Evolutionary conservation across 1,140 invertebrate genomes (phyloP), one percentile per base, ranked within the genome.

Genomic region (Cheumatopsyche charites): DNA sequence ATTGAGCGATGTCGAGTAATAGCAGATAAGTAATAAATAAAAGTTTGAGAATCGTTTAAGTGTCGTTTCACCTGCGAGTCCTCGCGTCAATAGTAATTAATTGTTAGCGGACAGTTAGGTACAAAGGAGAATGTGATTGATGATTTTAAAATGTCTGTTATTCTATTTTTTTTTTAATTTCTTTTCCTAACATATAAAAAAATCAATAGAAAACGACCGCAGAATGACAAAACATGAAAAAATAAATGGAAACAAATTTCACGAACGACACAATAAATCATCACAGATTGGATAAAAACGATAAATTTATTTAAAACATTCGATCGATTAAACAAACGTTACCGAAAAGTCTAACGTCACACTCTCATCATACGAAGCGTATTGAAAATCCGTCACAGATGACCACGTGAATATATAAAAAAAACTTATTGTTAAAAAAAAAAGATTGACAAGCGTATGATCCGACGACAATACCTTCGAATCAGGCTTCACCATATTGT

Each of bases 21-120:
- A n/a, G n/a, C n/a, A n/a, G n/a, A n/a, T n/a, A n/a, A n/a, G n/a
- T n/a, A n/a, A n/a, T n/a, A n/a, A n/a, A n/a, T n/a, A n/a, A n/a
- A n/a, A n/a, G 42, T 67, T 67, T 47, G 25, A 41, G 19, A 67
- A 7, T 19, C 47, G 29, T 41, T 25, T 3, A 7, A 19, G 9
- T 68, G 66, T 68, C 66, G 19, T 26, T 47, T 68, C 66, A 68
- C 66, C 66, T 68, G 66, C 25, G 66, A 68, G 66, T 25, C 47
- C 47, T 55, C n/a, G 26, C 47, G 66, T 68, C 66, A 68, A 68
- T 68, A 58, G 66, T 68, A 68, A 68, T 68, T 68, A 68, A 68
- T 68, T 52, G 47, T 68, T 29, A n/a, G 15, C 29, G 23, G 13
- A 12, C 25, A 23, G 26, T 26, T 52, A 29, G n/a, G 17, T 55